Base-by-base conservation (phyloP, 2,797 vertebrate genomes). In the Poeciliopsis presidionis region DNA sequence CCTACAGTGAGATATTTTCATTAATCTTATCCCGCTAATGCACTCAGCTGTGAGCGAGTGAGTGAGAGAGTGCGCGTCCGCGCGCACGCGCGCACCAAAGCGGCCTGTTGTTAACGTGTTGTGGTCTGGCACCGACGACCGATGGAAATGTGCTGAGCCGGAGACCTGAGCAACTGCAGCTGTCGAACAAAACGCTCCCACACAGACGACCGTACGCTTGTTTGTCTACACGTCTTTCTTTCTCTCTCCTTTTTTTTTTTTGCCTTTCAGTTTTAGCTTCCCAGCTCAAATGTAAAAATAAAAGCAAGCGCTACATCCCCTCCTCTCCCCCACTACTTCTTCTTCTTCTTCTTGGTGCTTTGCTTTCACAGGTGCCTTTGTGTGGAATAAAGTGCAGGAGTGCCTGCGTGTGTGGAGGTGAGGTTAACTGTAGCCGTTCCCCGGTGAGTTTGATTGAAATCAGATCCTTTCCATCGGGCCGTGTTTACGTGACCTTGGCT, bases 81-180 rank as follows among this genome's bases (percentile, higher is more conserved):
- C 94, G 55, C 74, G 74, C 78, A 63, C 74, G 76, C 78, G 75
- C 79, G 81, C 70, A 39, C 79, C 97, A 95, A 97, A 96, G 95
- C 90, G 86, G 96, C 93, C 91, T 94, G 95, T 97, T 97, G 96
- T 97, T 97, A 97, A 96, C 94, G 91, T 96, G 96, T 96, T 97
- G 97, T 96, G 97, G 97, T 97, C 97, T 99, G 97, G 96, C 97
- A 97, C 93, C 90, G 87, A 77, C 85, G 91, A 92, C 90, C 94
- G 95, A 97, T 98, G 97, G 97, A 98, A 98, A 98, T 96, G 96
- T 93, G 96, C 96, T 97, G 97, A 98, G 96, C 97, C 94, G 96
- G 95, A 95, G 96, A 95, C 93, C 94, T 97, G 97, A 98, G 96
- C 97, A 93, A 95, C 96, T 97, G 95, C 97, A 97, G 97, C 97